Evolutionary conservation across 2,888 invertebrate species (phyloP), one percentile per base, ranked within the genome.

Genomic region (Leptinotarsa haldemani): DNA sequence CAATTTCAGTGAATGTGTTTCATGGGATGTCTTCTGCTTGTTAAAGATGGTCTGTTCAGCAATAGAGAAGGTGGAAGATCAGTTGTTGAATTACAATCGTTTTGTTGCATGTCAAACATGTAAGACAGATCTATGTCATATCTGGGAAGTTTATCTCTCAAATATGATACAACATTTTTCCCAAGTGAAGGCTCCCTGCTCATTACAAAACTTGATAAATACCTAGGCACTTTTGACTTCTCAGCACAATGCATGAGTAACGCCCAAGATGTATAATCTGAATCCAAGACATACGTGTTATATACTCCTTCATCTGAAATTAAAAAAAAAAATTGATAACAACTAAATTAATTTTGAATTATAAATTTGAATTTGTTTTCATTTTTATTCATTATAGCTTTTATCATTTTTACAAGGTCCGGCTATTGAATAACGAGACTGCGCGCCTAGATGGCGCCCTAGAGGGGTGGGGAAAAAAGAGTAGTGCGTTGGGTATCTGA

Each of bases 61-160:
- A 85, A 70, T 15, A 84, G 76, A n/a, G 87, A 83, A 71, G 84
- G 83, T 13, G 84, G 83, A 52, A 87, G 83, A 65, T 86, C 83
- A 5, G 80, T 82, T 18, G 89, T 89, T 18, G 86, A 82, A 1
- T 89, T 87, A 78, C 94, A 94, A 77, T 93, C 89, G 1, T 90
- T 89, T 85, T 96, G 96, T 48, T 92, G 90, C 87, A 96, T 95
- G 16, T 93, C 90, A 83, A 96, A 96, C 89, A 96, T 93, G 85
- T 94, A 96, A 47, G 94, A 93, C 75, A 95, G 86, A 83, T 95
- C 95, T n/a, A 96, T 94, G 82, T 95, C 94, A 84, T 95, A 95
- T 79, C 93, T 91, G 0, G 93, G 93, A 56, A 94, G 86, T 84
- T 94, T 94, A 82, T 94, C 94, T 65, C 93, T 89, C n/a, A 94